phyloP scores from a whole-genome alignment of 2,888 invertebrate species.

The Leucophora obtusa region DNA sequence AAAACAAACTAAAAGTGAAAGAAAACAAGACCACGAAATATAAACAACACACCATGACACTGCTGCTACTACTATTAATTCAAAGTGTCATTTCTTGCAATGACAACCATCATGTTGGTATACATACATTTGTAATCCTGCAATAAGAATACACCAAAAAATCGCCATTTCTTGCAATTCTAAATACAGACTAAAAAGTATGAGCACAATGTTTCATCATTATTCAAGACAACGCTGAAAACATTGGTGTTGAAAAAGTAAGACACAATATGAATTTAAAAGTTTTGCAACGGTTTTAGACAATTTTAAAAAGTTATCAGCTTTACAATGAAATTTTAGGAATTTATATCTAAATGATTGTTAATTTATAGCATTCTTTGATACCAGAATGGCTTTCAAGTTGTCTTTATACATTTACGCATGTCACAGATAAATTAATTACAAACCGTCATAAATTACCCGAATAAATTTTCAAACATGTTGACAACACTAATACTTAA shows the following conservation, averaged over 20 bases:
- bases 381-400: not conserved
- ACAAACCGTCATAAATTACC: not conserved
- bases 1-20: not conserved
- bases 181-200: not conserved
- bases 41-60: not conserved
- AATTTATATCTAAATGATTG: not conserved
- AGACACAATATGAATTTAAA: not conserved
- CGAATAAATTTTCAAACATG: not conserved
- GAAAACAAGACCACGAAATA: not conserved
- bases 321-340: not conserved
- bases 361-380: not conserved
- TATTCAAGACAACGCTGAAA: not conserved
- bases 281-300: not conserved
- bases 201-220: not conserved
- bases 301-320: not conserved
- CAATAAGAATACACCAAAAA: not conserved
- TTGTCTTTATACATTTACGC: not conserved
- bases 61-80: conserved; percentile 1
- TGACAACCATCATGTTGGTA: conserved; percentile 15
- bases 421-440: not conserved
- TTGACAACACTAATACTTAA: not conserved
- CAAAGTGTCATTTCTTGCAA: conserved; percentile 19
- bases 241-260: not conserved
- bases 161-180: not conserved
- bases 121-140: not conserved